phyloP scores from a whole-genome alignment of 2,113 vertebrate species.

The Sterrhoptilus dennistouni region DNA sequence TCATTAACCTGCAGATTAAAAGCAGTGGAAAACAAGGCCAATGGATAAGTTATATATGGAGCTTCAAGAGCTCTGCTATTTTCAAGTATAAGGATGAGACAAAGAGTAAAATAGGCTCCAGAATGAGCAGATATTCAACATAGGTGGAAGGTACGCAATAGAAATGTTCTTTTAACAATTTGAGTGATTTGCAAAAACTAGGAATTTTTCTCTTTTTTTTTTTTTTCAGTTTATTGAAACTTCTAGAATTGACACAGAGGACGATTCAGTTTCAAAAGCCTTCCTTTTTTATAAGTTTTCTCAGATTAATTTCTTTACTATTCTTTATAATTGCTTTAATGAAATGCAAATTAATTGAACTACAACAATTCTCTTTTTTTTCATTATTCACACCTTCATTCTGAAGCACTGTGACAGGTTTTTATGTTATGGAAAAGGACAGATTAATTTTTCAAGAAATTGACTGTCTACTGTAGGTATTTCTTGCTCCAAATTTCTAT shows the following conservation, averaged over 20 bases:
- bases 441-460: background rate
- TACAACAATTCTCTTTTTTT: background rate
- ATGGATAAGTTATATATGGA: background rate
- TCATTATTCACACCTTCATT: background rate
- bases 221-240: background rate
- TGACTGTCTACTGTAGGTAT: background rate
- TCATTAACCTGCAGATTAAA: background rate
- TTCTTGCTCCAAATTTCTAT: background rate
- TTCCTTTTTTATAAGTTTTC: background rate
- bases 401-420: background rate
- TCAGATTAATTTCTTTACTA: background rate
- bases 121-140: background rate
- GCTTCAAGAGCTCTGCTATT: background rate
- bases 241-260: background rate
- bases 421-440: background rate
- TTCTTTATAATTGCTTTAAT: background rate
- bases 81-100: background rate
- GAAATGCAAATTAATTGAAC: background rate
- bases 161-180: background rate
- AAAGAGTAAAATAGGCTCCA: background rate
- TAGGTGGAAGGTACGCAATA: fast-evolving
- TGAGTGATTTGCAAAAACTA: background rate
- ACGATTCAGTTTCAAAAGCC: background rate
- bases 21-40: background rate
- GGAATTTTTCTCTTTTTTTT: background rate